These are phyloP conservation scores for Atta cephalotes DNA, from an alignment of 1,140 invertebrate species.

Conservation along the genomic window DNA sequence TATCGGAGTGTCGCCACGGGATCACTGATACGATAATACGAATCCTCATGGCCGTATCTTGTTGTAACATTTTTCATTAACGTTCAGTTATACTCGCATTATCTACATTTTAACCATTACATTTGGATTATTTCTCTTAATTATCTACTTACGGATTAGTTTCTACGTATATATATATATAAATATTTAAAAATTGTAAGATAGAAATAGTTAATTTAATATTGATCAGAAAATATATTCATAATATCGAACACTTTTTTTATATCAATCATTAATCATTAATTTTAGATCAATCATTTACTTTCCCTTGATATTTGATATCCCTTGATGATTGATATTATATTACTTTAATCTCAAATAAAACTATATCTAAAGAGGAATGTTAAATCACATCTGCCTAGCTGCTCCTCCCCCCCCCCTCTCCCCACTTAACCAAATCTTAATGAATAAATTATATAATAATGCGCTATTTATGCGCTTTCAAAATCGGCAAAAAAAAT, in stretches of 20 bases:
- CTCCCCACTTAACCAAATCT: no score
- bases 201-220: not conserved
- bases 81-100: not conserved
- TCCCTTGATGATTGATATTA: no score
- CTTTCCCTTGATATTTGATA: not conserved
- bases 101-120: not conserved
- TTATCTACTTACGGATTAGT: conserved; percentile 22
- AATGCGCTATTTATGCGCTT: no score
- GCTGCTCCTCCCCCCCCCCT: no score
- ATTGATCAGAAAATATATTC: not conserved
- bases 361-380: not conserved
- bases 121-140: conserved; percentile 6
- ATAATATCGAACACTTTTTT: not conserved
- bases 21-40: conserved; percentile 74
- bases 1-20: conserved; percentile 78
- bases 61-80: conserved; percentile 20
- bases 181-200: not conserved
- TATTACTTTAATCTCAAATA: not conserved
- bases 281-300: not conserved
- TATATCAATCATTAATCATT: not conserved
- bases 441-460: no score
- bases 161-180: not conserved
- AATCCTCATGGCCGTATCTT: conserved; percentile 58
- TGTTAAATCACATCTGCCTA: no score
- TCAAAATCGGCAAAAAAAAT: no score